These are phyloP conservation scores for Chamaea fasciata DNA, from an alignment of 2,113 vertebrate species.

Conservation along the genomic window DNA sequence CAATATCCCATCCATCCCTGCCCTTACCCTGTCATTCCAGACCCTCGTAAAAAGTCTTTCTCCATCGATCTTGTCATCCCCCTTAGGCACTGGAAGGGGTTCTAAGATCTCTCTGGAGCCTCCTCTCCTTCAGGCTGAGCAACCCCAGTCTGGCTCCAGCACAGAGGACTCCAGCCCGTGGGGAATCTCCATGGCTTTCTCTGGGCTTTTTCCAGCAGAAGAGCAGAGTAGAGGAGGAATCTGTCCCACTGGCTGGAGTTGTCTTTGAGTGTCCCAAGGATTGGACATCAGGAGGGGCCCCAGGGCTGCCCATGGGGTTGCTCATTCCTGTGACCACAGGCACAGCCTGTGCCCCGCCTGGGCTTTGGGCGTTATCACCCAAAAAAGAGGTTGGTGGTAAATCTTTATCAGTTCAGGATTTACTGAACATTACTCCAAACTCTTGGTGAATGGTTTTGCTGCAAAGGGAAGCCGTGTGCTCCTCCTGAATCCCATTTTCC, in stretches of 20 bases:
- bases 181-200: background rate
- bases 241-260: background rate
- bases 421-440: background rate
- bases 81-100: rapidly evolving
- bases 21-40: background rate
- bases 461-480: background rate
- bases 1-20: background rate
- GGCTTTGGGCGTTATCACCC: background rate
- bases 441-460: background rate
- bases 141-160: background rate
- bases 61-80: background rate
- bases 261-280: background rate
- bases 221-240: background rate
- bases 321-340: rapidly evolving
- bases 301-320: background rate
- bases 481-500: background rate
- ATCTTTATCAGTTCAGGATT: background rate
- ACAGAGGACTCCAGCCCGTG: background rate
- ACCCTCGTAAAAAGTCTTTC: background rate
- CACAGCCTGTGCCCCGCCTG: background rate
- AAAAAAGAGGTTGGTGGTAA: background rate
- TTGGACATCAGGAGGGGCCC: rapidly evolving
- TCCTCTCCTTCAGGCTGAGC: background rate
- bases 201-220: background rate
- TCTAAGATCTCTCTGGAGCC: rapidly evolving